These are phyloP conservation scores for Valencia hispanica DNA, from an alignment of 2,797 vertebrate genomes.

Conservation along the genomic window DNA sequence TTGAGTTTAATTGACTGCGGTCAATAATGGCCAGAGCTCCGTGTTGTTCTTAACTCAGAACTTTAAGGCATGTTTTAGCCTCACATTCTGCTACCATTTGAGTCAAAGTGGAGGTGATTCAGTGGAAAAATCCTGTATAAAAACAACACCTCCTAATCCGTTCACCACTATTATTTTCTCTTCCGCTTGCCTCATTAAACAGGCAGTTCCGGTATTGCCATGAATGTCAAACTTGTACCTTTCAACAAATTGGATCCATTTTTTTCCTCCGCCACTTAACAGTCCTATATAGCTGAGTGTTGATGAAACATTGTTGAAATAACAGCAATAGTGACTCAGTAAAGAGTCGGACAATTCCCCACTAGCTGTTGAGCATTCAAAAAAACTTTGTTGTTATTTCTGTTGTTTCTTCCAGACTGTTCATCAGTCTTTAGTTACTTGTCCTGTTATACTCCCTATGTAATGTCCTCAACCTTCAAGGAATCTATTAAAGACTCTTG, in stretches of 20 bases:
- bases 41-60: neutral
- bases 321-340: neutral
- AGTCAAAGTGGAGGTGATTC: neutral
- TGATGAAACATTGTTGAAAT: conserved; percentile 4
- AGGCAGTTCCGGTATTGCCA: neutral
- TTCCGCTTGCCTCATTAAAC: neutral
- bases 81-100: neutral
- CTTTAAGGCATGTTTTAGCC: neutral
- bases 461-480: neutral
- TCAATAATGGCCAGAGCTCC: neutral
- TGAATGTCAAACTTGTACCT: neutral
- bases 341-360: neutral
- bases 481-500: neutral
- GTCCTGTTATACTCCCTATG: neutral
- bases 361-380: neutral
- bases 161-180: neutral
- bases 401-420: neutral
- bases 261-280: neutral
- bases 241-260: neutral
- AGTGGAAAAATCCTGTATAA: neutral
- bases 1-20: neutral
- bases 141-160: neutral
- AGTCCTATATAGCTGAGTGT: neutral
- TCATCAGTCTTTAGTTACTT: too few species aligned
- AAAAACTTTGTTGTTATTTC: neutral